Base-by-base conservation (phyloP, 2,113 vertebrate genomes). In the Romanogobio albipinnatus region DNA sequence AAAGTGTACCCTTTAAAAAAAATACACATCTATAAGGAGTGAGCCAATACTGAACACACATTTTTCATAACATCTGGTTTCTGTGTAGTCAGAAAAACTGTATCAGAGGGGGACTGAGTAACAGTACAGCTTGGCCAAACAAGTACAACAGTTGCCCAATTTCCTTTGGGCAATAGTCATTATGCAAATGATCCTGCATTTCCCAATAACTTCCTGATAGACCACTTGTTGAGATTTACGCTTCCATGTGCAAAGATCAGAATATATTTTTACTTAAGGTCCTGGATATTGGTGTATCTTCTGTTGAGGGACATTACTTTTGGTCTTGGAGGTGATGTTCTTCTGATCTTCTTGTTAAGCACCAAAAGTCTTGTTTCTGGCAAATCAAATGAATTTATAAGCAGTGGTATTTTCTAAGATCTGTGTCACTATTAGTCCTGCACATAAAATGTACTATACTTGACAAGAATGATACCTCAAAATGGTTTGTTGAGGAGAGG, bases 81-180 rank as follows among this genome's bases (percentile, higher is more conserved):
- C 39, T 64, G 77, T 33, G 61, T 22, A 66, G 19, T 81, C 33
- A 45, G 53, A 78, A 80, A 80, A 56, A 4, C 2, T 33, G 15
- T 29, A 29, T 19, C 8, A 51, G 43, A 81, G 39, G 24, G 61
- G 15, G n/a, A 81, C 78, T 66, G 78, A 17, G 43, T 33, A 47
- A 49, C 59, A 9, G 10, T 51, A 66, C 15, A 68, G 61, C 61
- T 68, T 15, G 11, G 39, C 14, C 13, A 62, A 79, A 79, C 58
- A 64, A 47, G 77, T 26, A 62, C 58, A 79, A 6, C 22, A 64
- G 43, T 80, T 80, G 58, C 77, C n/a, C 58, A 80, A 64, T 62
- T 64, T 80, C 39, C 77, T 80, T 79, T 62, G n/a, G 39, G 39
- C n/a, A 79, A 62, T 0, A 62, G 77, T 47, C 59, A 26, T 47